A percentile compares a stretch with the other conserved stretches of the same genome.
Conservation (phyloP, 1,140 invertebrate species). For the Varroa destructor region DNA sequence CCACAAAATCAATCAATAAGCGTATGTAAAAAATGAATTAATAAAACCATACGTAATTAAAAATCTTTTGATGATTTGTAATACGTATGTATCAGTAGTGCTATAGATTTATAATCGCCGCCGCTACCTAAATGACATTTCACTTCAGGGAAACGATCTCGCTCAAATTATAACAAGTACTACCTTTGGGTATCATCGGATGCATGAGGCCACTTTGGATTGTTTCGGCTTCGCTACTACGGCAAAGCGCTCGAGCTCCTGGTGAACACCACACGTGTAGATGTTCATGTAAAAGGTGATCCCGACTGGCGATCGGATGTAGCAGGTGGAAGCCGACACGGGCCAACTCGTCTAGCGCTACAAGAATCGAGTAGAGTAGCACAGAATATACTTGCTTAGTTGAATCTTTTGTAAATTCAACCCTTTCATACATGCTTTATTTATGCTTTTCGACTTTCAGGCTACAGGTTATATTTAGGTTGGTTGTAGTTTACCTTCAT, state of each 20-base stretch:
- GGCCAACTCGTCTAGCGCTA: not conserved
- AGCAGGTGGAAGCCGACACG: slow-evolving; percentile 15
- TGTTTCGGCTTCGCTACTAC: not conserved
- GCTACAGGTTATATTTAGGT: not conserved
- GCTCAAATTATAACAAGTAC: no score
- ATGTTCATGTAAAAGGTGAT: slow-evolving; percentile 3
- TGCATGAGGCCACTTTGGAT: slow-evolving; percentile 9
- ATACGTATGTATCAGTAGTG: no score
- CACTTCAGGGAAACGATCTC: no score
- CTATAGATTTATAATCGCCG: no score
- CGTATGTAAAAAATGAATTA: no score
- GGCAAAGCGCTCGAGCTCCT: slow-evolving; percentile 2
- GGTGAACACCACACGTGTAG: slow-evolving; percentile 20
- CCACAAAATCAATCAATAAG: no score
- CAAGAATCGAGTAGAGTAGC: not conserved
- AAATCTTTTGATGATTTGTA: no score
- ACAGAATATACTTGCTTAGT: not conserved
- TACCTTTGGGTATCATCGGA: slow-evolving; percentile 16
- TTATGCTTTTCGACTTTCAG: not conserved
- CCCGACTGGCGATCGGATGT: slow-evolving; percentile 5
- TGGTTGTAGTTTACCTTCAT: not conserved
- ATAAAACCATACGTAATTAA: no score
- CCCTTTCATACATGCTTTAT: not conserved
- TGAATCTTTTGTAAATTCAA: not conserved
- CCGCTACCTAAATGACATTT: no score